phyloP scores from a whole-genome alignment of 2,888 invertebrate species.

The Hecatera dysodea region DNA sequence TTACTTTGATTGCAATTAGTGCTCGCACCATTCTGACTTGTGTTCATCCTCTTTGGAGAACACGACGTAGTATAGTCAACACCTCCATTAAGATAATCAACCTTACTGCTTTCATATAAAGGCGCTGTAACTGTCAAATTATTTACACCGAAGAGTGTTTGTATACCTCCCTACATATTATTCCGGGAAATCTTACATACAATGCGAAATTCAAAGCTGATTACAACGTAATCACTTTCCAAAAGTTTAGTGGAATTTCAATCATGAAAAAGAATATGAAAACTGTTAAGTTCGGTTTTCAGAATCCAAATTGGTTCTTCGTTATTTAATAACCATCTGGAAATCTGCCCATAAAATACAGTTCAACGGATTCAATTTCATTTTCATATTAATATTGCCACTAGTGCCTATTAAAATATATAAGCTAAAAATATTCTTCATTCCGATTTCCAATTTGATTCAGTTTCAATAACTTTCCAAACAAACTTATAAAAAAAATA shows the following conservation, averaged over 20 bases:
- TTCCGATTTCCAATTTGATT: conserved; percentile 2
- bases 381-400: background rate
- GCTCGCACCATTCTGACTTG: background rate
- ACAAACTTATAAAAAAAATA: too few relatives aligned
- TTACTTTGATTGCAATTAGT: conserved; percentile 34
- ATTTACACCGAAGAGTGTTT: background rate
- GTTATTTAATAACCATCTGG: conserved; percentile 1
- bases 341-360: background rate
- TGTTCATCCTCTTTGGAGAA: background rate
- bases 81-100: background rate
- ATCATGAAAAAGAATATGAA: conserved; percentile 21
- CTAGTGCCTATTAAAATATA: too few relatives aligned
- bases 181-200: background rate
- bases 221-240: conserved; percentile 29
- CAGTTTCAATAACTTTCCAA: conserved; percentile 7
- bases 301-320: background rate
- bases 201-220: too few relatives aligned
- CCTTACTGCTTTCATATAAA: background rate
- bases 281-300: conserved; percentile 7
- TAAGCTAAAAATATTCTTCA: background rate
- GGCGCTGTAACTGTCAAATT: background rate
- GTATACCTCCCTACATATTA: background rate
- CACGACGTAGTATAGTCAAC: background rate
- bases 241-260: conserved; percentile 22
- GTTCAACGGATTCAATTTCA: background rate